These are phyloP conservation scores for Lophotriccus pileatus DNA, from an alignment of 2,797 vertebrate species.

Conservation along the genomic window DNA sequence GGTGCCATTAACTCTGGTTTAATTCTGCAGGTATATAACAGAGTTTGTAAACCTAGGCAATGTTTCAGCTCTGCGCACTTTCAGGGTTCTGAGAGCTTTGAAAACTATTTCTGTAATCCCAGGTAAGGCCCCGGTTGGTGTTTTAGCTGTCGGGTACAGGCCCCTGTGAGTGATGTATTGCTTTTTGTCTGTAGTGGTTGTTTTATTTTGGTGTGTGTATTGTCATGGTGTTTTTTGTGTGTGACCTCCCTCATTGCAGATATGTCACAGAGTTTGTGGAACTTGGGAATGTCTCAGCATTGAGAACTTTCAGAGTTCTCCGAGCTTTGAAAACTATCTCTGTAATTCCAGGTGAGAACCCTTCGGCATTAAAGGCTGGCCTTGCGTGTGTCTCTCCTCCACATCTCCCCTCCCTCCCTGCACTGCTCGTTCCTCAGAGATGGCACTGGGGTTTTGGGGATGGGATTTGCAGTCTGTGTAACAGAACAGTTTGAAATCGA, in stretches of 20 bases:
- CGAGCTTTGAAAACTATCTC: slow-evolving; percentile 99
- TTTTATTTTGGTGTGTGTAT: slow-evolving; percentile 85
- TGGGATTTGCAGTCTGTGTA: slow-evolving; percentile 88
- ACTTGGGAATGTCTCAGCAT: slow-evolving; percentile 99
- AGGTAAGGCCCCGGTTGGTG: slow-evolving; percentile 88
- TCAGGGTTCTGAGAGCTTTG: slow-evolving; percentile 90
- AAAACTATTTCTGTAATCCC: slow-evolving; percentile 99
- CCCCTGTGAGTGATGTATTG: slow-evolving; percentile 92
- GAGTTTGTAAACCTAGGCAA: slow-evolving; percentile 99
- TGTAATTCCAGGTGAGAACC: slow-evolving; percentile 99
- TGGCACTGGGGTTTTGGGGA: slow-evolving; percentile 81
- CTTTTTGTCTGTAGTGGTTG: slow-evolving; percentile 84
- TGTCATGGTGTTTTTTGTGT: slow-evolving; percentile 94
- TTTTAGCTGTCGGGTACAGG: slow-evolving; percentile 90
- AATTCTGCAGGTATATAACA: slow-evolving; percentile 99
- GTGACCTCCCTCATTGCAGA: slow-evolving; percentile 99
- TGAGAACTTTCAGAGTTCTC: slow-evolving; percentile 99
- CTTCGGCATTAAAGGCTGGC: slow-evolving; percentile 82
- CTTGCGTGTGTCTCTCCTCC: slow-evolving; percentile 38
- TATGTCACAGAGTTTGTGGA: slow-evolving; percentile 99
- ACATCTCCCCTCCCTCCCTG: slow-evolving; percentile 71
- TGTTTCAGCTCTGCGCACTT: slow-evolving; percentile 96
- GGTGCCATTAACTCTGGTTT: slow-evolving; percentile 90
- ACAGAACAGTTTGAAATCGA: background rate
- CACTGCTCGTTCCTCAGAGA: slow-evolving; percentile 79